phyloP scores from a whole-genome alignment of 1,140 invertebrate genomes.

The Zaprionus taronus region DNA sequence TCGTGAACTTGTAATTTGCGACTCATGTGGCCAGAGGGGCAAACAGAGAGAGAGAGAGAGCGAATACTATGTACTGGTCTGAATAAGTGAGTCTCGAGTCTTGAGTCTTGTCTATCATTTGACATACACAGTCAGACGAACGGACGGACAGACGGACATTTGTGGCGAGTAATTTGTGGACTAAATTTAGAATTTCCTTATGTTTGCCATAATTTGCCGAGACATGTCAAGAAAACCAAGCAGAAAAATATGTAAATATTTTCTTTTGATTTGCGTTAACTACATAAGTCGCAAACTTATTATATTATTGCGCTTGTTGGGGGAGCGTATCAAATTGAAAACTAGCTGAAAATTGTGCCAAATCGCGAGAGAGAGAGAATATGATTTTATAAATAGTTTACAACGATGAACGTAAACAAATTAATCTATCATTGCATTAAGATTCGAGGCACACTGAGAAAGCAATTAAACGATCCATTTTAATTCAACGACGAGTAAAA shows the following conservation, averaged over 20 bases:
- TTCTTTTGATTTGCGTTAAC: conserved; percentile 15
- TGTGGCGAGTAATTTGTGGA: conserved; percentile 28
- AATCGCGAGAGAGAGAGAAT: conserved; percentile 49
- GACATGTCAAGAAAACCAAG: conserved; percentile 24
- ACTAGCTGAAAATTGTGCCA: conserved; percentile 49
- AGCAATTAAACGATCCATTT: conserved; percentile 78
- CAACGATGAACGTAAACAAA: conserved; percentile 74
- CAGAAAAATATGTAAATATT: conserved; percentile 35
- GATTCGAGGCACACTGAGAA: conserved; percentile 49
- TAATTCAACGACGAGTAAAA: conserved; percentile 56
- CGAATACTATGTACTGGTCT: background rate
- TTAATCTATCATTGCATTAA: conserved; percentile 77
- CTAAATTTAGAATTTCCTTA: conserved; percentile 51
- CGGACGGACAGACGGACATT: conserved; percentile 14
- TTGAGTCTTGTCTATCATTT: conserved; percentile 36
- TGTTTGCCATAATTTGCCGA: conserved; percentile 40
- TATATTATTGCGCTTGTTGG: conserved; percentile 1
- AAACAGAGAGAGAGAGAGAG: background rate
- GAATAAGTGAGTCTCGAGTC: conserved; percentile 4
- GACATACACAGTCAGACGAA: conserved; percentile 16
- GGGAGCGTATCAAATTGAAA: background rate
- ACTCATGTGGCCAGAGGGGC: conserved; percentile 13
- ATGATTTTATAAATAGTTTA: conserved; percentile 53
- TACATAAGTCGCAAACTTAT: conserved; percentile 2
- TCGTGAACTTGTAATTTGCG: conserved; percentile 78